phyloP scores from a whole-genome alignment of 2,888 invertebrate species.

The Cantharis nigra region DNA sequence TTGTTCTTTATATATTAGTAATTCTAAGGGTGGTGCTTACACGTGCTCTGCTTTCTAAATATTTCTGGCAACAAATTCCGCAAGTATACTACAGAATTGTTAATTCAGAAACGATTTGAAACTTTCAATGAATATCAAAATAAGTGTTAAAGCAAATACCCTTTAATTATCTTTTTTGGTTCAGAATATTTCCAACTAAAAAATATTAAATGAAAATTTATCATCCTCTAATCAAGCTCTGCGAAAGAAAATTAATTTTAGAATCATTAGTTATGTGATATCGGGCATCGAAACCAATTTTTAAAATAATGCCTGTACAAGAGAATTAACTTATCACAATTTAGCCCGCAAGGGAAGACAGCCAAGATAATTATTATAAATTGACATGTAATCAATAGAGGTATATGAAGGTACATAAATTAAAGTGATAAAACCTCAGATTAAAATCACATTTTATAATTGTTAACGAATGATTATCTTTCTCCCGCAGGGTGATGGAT shows the following conservation, averaged over 20 bases:
- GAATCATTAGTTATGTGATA: background rate
- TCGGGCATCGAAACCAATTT: background rate
- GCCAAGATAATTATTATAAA: constrained; percentile 12
- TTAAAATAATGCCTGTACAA: constrained; percentile 11
- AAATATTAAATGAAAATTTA: background rate
- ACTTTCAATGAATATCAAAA: constrained; percentile 19
- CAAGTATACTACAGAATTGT: constrained; percentile 15
- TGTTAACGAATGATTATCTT: constrained; percentile 49
- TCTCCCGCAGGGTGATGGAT: constrained; percentile 42
- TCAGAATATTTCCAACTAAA: background rate
- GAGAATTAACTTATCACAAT: constrained; percentile 13
- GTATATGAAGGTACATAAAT: constrained; percentile 42
- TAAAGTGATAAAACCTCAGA: constrained; percentile 43
- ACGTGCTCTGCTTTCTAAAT: constrained; percentile 13
- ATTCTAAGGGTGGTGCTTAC: constrained; percentile 7
- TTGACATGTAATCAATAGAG: constrained; percentile 17
- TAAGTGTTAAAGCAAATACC: background rate
- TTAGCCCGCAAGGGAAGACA: constrained; percentile 1
- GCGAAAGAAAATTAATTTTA: background rate
- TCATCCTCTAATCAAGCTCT: background rate
- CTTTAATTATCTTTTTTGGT: background rate
- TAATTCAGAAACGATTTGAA: constrained; percentile 17
- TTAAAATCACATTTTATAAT: constrained; percentile 49
- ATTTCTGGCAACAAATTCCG: constrained; percentile 16
- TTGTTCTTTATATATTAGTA: constrained; percentile 16